Base-by-base conservation (phyloP, 1,140 invertebrate genomes). In the Drosophila trapezifrons region DNA sequence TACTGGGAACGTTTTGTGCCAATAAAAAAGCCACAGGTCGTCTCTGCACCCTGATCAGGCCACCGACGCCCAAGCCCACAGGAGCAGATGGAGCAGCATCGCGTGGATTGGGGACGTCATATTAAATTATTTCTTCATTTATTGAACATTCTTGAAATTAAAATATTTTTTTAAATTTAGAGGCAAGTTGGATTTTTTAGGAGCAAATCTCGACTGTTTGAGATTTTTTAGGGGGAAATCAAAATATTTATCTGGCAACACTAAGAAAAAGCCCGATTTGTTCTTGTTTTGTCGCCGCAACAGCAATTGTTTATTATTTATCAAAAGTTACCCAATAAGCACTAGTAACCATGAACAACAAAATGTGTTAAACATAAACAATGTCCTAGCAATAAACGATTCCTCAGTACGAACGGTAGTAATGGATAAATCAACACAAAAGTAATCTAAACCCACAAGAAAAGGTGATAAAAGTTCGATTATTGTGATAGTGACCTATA, bases 241-340 rank as follows among this genome's bases (percentile, higher is more conserved):
- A 5, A 27, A 3, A 27, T 22, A n/a, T 22, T 22, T 15, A 29
- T 51, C 49, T 35, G 32, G 17, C 8, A n/a, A n/a, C n/a, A n/a
- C n/a, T n/a, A n/a, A 22, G 22, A 20, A 32, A 62, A 66, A 66
- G 43, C 58, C 35, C 42, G 38, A 47, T 18, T 60, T 43, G 18
- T 63, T 65, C 20, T 54, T 62, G 8, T 55, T 62, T 54, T 55
- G 47, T 66, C 59, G 38, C 43, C 20, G 20, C 1, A 42, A 15
- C 18, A n/a, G 35, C 67, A 38, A 18, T 60, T 73, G 67, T 73
- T 73, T 73, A 73, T 73, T 38, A 60, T 46, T 60, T 52, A 37
- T 4, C 15, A 2, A 15, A 18, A 54, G 7, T n/a, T 37, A 59
- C 22, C 5, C 8, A 25, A 54, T 32, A 40, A 52, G 12, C 17